Evolutionary conservation across 2,113 vertebrate species (phyloP).

Genomic region (Miniopterus natalensis): DNA sequence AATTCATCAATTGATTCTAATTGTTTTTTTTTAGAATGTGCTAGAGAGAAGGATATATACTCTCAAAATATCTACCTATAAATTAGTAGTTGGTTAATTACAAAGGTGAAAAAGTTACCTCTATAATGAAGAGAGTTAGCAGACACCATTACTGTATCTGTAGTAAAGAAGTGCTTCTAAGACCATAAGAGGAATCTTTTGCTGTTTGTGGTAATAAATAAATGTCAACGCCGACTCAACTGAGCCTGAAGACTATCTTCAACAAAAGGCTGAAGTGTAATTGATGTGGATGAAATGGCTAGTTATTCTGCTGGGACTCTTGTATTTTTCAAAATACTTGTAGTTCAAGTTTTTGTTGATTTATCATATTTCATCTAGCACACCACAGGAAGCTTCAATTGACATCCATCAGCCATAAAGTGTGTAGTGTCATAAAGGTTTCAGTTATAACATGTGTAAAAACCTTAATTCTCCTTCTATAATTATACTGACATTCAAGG

Average conservation of each 20-base stretch:
- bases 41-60: not conserved
- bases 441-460: conserved; percentile 53
- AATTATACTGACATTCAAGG: conserved; percentile 53
- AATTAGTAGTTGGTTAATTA: not conserved
- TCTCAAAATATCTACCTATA: conserved; percentile 26
- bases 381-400: not conserved
- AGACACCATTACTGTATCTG: not conserved
- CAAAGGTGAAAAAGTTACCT: not conserved
- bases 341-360: conserved; percentile 7
- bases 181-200: not conserved
- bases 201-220: conserved; percentile 1
- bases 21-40: not conserved
- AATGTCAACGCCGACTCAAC: conserved; percentile 38
- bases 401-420: conserved; percentile 39
- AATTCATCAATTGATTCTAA: not conserved
- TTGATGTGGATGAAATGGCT: not conserved
- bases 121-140: not conserved
- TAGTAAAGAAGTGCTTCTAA: conserved; percentile 42
- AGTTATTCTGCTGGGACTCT: not conserved
- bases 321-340: conserved; percentile 57
- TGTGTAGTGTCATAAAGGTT: conserved; percentile 51
- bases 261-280: not conserved
- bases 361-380: conserved; percentile 63
- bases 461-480: conserved; percentile 64
- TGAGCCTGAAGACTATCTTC: not conserved